phyloP scores from a whole-genome alignment of 1,140 invertebrate species.

The Drosophila ercepeae region DNA sequence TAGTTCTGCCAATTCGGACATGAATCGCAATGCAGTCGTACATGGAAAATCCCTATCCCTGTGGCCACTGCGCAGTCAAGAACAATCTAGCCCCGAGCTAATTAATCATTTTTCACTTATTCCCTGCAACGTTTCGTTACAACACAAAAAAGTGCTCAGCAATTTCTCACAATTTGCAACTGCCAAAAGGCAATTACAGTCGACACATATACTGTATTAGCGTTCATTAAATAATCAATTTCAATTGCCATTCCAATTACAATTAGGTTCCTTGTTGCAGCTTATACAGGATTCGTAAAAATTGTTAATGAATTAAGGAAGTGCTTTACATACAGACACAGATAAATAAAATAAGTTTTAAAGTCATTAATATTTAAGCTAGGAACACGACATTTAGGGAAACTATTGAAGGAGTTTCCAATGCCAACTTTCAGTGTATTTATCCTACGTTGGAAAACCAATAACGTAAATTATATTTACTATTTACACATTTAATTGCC shows the following conservation, averaged over 20 bases:
- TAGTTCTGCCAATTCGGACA: constrained; percentile 38
- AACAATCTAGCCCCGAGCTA: constrained; percentile 32
- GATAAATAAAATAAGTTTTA: too few relatives aligned
- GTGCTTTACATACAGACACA: too few relatives aligned
- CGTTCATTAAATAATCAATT: constrained; percentile 44
- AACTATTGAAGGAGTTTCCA: too few relatives aligned
- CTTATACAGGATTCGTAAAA: not conserved
- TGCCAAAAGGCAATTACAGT: constrained; percentile 46
- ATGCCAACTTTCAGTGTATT: not conserved
- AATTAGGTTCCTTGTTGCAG: constrained; percentile 21
- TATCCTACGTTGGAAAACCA: not conserved
- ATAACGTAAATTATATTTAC: not conserved
- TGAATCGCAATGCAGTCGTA: constrained; percentile 31
- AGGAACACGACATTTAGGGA: too few relatives aligned
- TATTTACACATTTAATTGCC: not conserved
- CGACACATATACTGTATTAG: constrained; percentile 34
- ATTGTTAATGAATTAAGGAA: not conserved
- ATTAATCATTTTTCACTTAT: constrained; percentile 52
- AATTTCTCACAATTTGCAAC: constrained; percentile 43
- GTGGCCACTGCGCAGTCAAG: not conserved
- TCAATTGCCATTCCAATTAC: constrained; percentile 24
- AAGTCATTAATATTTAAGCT: too few relatives aligned
- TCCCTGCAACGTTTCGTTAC: not conserved
- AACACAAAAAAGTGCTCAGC: constrained; percentile 14
- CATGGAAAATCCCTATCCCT: constrained; percentile 28